Evolutionary conservation across 2,888 invertebrate species (phyloP).

Genomic region (Crioceris asparagi): DNA sequence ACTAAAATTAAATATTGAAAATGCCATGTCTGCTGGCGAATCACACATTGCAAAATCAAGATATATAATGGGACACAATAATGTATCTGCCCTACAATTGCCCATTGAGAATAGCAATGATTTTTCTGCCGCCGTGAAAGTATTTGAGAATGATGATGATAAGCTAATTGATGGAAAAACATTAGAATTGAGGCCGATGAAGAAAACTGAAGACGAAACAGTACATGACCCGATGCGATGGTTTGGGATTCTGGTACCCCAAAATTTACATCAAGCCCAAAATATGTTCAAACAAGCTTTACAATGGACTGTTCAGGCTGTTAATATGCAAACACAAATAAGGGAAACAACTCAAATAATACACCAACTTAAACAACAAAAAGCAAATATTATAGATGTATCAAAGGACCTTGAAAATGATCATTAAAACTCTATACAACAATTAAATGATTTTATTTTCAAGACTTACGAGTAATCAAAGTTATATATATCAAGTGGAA

Average conservation of each 20-base stretch:
- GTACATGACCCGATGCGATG: slow-evolving; percentile 62
- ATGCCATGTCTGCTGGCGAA: slow-evolving; percentile 56
- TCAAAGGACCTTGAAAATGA: too few relatives aligned
- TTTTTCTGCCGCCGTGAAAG: slow-evolving; percentile 38
- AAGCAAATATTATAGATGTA: too few relatives aligned
- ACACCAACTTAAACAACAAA: too few relatives aligned
- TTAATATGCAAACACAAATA: slow-evolving; percentile 57
- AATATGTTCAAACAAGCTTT: slow-evolving; percentile 60
- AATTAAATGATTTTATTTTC: too few relatives aligned
- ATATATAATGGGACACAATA: slow-evolving; percentile 67
- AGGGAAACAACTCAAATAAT: slow-evolving; percentile 32
- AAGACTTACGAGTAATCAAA: too few relatives aligned
- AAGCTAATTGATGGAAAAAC: slow-evolving; percentile 20
- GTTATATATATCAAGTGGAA: too few relatives aligned
- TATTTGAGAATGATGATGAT: slow-evolving; percentile 33
- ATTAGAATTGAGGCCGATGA: slow-evolving; percentile 31
- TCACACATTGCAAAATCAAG: slow-evolving; percentile 66
- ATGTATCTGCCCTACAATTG: slow-evolving; percentile 58
- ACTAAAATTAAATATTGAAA: slow-evolving; percentile 58
- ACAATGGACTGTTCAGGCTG: slow-evolving; percentile 54
- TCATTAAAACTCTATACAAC: too few relatives aligned
- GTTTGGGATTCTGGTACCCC: slow-evolving; percentile 81
- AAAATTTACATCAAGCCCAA: slow-evolving; percentile 64
- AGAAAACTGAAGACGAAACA: slow-evolving; percentile 30
- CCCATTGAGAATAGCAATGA: slow-evolving; percentile 52